Evolutionary conservation across 2,113 vertebrate species (phyloP), one percentile per base, ranked within the genome.

Genomic region (Helogale parvula): DNA sequence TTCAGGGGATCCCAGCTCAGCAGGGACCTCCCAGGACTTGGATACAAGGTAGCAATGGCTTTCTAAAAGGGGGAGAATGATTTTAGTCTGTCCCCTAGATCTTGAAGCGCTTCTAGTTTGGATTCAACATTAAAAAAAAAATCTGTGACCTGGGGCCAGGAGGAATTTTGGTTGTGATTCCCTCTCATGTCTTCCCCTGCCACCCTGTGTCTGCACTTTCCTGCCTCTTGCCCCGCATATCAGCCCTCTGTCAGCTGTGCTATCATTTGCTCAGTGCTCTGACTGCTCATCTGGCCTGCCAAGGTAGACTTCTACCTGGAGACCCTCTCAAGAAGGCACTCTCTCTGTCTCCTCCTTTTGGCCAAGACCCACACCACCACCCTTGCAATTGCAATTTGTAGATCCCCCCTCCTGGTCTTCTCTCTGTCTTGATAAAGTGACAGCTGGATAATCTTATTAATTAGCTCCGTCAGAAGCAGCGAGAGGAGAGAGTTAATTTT

Each of bases 361-460:
- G 14, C 65, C 27, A 0, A 7, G 66, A 41, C 50, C 29, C 6
- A 68, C 29, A 8, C 21, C 3, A 0, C 38, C 52, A 4, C 41
- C 41, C 45, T 60, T n/a, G 76, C 13, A 6, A 0, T 2, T 25
- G 25, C 57, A 23, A 83, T 81, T 27, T n/a, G n/a, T 25, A 6
- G 5, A 12, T 54, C 50, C 88, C 87, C 65, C 2, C 88, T 90
- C 65, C 2, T 17, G 33, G 35, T 52, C 79, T 77, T 83, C 88
- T 83, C 60, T 96, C 89, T 71, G 79, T 80, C 74, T 69, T 60
- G 63, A 57, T 93, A 21, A 94, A 95, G 69, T 63, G 93, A 96
- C 89, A 77, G 16, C 54, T 54, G 27, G 65, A 52, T 88, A 79
- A 85, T 95, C 8, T 0, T 25, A 85, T 65, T 93, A 50, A 92